A percentile compares a stretch with the other conserved stretches of the same genome.
Evolutionary conservation across 2,888 invertebrate genomes (phyloP).

Genomic region (Sesia bembeciformis): DNA sequence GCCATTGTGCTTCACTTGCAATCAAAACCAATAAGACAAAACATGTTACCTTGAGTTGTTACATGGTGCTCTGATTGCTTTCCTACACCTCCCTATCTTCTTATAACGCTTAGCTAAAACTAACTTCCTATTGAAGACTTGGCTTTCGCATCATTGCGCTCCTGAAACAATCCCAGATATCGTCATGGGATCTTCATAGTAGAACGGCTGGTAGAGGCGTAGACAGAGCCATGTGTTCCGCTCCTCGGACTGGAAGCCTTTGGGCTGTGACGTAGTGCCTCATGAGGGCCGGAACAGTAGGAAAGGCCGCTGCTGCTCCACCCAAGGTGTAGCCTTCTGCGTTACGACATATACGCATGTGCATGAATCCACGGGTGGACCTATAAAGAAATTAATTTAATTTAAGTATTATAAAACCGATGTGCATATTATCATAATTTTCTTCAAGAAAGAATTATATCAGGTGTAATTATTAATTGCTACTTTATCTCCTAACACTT

Average conservation of each 20-base stretch:
- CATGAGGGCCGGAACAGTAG: slow-evolving; percentile 95
- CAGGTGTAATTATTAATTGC: no score
- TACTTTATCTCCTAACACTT: slow-evolving; percentile 48
- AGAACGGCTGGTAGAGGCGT: slow-evolving; percentile 93
- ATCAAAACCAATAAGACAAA: no score
- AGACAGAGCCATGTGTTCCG: slow-evolving; percentile 95
- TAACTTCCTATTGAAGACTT: background rate
- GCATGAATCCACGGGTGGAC: slow-evolving; percentile 96
- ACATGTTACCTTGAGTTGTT: no score
- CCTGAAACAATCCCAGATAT: background rate
- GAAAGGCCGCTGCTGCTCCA: slow-evolving; percentile 93
- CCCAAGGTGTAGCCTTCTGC: slow-evolving; percentile 91
- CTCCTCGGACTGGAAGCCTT: slow-evolving; percentile 94
- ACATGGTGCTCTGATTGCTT: no score
- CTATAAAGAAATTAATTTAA: slow-evolving; percentile 68
- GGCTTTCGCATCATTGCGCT: background rate
- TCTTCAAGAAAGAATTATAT: no score
- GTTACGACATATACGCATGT: slow-evolving; percentile 93
- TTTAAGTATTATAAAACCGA: no score
- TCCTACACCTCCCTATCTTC: no score
- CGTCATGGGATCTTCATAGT: slow-evolving; percentile 53
- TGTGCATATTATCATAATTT: no score
- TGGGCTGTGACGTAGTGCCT: slow-evolving; percentile 91
- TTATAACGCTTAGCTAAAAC: no score
- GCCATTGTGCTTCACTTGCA: slow-evolving; percentile 8